Conservation (phyloP, 2,888 invertebrate species). For the Hemaris fuciformis region DNA sequence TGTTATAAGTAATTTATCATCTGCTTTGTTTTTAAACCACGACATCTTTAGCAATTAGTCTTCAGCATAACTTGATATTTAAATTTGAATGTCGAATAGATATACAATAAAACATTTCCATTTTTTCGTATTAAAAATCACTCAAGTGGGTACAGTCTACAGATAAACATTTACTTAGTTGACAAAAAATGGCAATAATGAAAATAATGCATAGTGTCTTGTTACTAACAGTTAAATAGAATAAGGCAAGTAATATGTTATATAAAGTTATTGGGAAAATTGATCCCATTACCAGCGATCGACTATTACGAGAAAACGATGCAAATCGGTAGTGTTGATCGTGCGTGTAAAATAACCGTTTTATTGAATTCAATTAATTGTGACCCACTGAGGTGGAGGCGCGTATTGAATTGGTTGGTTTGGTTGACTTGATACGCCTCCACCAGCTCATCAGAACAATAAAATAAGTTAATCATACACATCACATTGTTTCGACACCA, state of each 20-base stretch:
- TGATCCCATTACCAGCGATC: not conserved
- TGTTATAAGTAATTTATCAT: too few relatives aligned
- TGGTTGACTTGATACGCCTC: conserved; percentile 32
- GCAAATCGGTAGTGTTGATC: conserved; percentile 52
- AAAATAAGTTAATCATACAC: conserved; percentile 41
- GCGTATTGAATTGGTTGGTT: conserved; percentile 50
- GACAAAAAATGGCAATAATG: too few relatives aligned
- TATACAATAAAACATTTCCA: too few relatives aligned
- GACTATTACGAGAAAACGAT: conserved; percentile 25
- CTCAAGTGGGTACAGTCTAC: too few relatives aligned
- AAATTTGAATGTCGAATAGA: too few relatives aligned
- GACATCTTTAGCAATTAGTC: too few relatives aligned
- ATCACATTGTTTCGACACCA: conserved; percentile 28
- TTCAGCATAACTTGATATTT: too few relatives aligned
- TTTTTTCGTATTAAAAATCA: too few relatives aligned
- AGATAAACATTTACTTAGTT: too few relatives aligned
- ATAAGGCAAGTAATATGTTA: not conserved
- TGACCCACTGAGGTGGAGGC: conserved; percentile 63
- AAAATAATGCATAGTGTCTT: too few relatives aligned
- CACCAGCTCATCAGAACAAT: conserved; percentile 38
- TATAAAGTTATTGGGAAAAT: conserved; percentile 5
- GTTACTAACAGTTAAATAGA: not conserved
- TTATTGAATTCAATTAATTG: conserved; percentile 74
- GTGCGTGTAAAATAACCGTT: conserved; percentile 75
- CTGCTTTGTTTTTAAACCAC: too few relatives aligned